A percentile compares a stretch with the other conserved stretches of the same genome.
phyloP scores from a whole-genome alignment of 2,888 invertebrate genomes.

The Tetropium fuscum region DNA sequence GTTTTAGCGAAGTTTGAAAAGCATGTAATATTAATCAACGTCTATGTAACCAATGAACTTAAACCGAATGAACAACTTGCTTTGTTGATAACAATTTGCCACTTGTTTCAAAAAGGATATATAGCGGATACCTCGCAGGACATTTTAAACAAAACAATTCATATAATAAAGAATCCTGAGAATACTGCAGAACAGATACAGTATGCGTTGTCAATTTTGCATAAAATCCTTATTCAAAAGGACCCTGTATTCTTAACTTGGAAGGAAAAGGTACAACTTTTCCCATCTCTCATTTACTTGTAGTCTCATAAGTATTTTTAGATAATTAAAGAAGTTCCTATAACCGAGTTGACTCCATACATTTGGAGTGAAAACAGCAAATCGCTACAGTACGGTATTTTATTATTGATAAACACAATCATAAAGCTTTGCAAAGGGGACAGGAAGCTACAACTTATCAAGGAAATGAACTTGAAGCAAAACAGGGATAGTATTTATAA shows the following conservation, averaged over 20 bases:
- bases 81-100: slow-evolving; percentile 52
- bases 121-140: slow-evolving; percentile 45
- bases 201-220: slow-evolving; percentile 55
- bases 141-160: slow-evolving; percentile 52
- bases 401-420: slow-evolving; percentile 59
- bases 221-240: slow-evolving; percentile 55
- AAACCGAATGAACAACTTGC: slow-evolving; percentile 38
- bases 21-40: slow-evolving; percentile 39
- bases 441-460: slow-evolving; percentile 54
- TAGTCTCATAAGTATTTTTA: slow-evolving; percentile 36
- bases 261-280: slow-evolving; percentile 52
- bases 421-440: slow-evolving; percentile 56
- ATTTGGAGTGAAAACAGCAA: slow-evolving; percentile 47
- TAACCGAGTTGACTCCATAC: slow-evolving; percentile 52
- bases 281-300: not conserved
- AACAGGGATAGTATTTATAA: slow-evolving; percentile 51
- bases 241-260: slow-evolving; percentile 46
- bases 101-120: slow-evolving; percentile 54
- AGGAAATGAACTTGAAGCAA: slow-evolving; percentile 54
- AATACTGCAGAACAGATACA: slow-evolving; percentile 48
- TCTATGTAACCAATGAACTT: slow-evolving; percentile 40
- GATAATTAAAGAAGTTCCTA: slow-evolving; percentile 51
- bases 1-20: slow-evolving; percentile 41
- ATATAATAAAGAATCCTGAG: slow-evolving; percentile 45
- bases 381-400: slow-evolving; percentile 55